Evolutionary conservation across 2,113 vertebrate genomes (phyloP), one percentile per base, ranked within the genome.

Genomic region (Actinemys pallida): DNA sequence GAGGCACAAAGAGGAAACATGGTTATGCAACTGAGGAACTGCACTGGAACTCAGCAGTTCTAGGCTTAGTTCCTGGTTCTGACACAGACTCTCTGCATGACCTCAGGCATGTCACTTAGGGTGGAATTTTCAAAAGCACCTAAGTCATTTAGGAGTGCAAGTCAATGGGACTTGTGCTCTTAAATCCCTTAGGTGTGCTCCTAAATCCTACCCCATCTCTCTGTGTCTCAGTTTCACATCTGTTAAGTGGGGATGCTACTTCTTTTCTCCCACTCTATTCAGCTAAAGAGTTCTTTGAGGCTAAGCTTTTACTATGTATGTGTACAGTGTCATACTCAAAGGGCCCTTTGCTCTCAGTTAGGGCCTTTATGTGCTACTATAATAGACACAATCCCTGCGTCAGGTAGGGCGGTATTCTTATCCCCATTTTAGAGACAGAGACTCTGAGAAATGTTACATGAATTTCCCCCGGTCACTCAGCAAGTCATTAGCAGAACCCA

Each of bases 301-400:
- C 50, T 35, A 72, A 42, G 56, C 75, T 59, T 2, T 22, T 31
- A 62, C 5, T 29, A 8, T 65, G 16, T 65, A 65, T 65, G n/a
- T 65, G 31, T 65, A 35, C 31, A 27, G 24, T 0, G 1, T 3
- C 4, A 12, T 39, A 72, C 31, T 45, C 62, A 39, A 9, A 11
- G 9, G 47, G 75, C 52, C 52, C 56, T 10, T 57, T 57, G 56
- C 19, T 35, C 59, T 31, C 27, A 16, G 24, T 57, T 57, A 57
- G 59, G 29, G 59, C 59, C 59, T 62, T 62, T 31, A 31, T 5
- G 3, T 4, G 11, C 57, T 27, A 29, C 57, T 59, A 29, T 29
- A 27, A 5, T 29, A 27, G 13, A 31, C 29, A 62, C 29, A 62
- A 35, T 17, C 13, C 59, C 59, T 62, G 59, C 12, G 6, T 62